These are phyloP conservation scores for Nibea albiflora DNA, from an alignment of 2,113 vertebrate species.

Conservation along the genomic window DNA sequence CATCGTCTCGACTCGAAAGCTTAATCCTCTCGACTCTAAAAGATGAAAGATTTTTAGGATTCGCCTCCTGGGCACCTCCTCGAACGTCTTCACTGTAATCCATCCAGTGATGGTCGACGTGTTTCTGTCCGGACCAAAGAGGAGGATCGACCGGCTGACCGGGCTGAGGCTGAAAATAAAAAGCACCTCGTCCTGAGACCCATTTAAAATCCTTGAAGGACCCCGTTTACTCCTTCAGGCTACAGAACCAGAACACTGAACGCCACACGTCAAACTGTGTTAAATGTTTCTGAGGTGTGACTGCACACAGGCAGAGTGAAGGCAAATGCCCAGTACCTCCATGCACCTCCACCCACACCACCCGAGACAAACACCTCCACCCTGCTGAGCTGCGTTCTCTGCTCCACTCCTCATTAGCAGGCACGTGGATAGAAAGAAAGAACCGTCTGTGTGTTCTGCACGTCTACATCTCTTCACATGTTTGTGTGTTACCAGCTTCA, in stretches of 20 bases:
- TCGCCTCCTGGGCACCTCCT: too few species aligned
- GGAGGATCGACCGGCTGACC: neutral
- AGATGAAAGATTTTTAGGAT: neutral
- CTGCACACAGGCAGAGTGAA: neutral
- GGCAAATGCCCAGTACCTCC: neutral
- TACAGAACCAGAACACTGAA: neutral
- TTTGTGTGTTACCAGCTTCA: neutral
- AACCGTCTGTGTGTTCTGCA: neutral
- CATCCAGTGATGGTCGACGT: neutral
- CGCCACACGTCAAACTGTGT: too few species aligned
- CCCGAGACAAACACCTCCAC: neutral
- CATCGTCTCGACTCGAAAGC: too few species aligned
- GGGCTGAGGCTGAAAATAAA: constrained; percentile 8
- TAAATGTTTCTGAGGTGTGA: neutral
- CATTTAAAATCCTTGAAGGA: constrained; percentile 7
- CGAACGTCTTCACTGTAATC: neutral
- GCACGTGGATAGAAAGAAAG: neutral
- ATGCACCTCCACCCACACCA: neutral
- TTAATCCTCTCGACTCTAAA: neutral
- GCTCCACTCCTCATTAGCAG: neutral
- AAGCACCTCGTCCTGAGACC: neutral
- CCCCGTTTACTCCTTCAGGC: neutral
- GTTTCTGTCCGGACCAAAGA: neutral
- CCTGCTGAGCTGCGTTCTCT: constrained; percentile 2
- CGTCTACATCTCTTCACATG: neutral